Evolutionary conservation across 2,797 vertebrate species (phyloP).

Genomic region (Okamejei kenojei): DNA sequence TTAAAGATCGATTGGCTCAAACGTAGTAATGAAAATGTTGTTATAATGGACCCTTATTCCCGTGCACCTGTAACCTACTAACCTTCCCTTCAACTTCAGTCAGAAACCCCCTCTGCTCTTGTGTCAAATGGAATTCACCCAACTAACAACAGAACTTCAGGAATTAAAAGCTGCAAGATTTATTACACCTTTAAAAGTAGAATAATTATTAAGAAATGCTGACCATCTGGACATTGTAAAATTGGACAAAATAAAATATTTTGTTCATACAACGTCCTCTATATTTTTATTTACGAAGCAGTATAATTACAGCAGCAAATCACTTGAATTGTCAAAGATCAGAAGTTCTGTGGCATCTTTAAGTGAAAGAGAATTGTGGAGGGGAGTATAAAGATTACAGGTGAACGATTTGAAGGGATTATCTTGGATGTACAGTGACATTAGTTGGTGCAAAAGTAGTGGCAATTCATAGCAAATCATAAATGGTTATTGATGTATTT

Average conservation of each 20-base stretch:
- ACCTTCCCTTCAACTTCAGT: not conserved
- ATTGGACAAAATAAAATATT: not conserved
- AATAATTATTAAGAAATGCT: slow-evolving; percentile 9
- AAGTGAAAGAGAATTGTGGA: not conserved
- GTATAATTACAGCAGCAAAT: not conserved
- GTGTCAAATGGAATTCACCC: not conserved
- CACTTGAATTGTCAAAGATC: not conserved
- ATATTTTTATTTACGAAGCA: not conserved
- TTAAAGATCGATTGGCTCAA: slow-evolving; percentile 16
- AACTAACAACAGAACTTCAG: not conserved
- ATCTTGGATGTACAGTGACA: no score
- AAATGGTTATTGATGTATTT: not conserved
- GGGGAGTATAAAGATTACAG: not conserved
- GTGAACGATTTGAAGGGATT: not conserved
- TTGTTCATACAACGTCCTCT: not conserved
- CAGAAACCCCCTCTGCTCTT: not conserved
- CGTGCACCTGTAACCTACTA: not conserved
- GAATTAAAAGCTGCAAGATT: slow-evolving; percentile 20
- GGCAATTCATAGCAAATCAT: not conserved
- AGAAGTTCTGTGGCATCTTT: not conserved
- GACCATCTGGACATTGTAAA: not conserved
- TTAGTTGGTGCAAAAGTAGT: not conserved
- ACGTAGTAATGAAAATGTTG: slow-evolving; percentile 1
- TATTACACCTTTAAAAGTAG: not conserved
- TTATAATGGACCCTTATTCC: not conserved